Evolutionary conservation across 2,888 invertebrate species (phyloP), one percentile per base, ranked within the genome.

Genomic region (Hemicrepidius hirtus): DNA sequence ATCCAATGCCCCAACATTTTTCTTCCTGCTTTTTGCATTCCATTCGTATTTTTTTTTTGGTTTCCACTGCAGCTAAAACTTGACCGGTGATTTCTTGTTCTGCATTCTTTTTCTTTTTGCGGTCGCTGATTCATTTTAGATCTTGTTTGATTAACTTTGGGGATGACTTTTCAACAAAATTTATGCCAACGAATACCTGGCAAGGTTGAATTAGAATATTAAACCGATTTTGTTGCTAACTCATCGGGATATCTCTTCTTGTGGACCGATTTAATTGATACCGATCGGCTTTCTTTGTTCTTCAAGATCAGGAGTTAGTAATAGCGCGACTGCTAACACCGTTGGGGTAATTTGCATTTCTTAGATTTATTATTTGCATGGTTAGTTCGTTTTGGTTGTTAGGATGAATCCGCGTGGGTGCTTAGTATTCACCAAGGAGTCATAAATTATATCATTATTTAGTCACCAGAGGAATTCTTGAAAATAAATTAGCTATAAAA

Each of bases 111-210:
- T 41, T 40, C 62, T 46, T 7, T 35, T 55, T 59, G 72, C 68
- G 72, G 72, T 64, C 57, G 64, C 32, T 72, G 72, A 72, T 72
- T 72, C 72, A 72, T 63, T 68, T 63, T 20, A 68, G 72, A 72
- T 72, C 50, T 64, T 21, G 28, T 57, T 32, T 20, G 57, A 57
- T 57, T 57, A 57, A 20, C 37, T n/a, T 13, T 32, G 57, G 55
- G 53, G 57, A 57, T 57, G 70, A 64, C 70, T 70, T 64, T 44
- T 13, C 20, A 18, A 44, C 57, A 70, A 69, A n/a, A 70, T 64
- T 70, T 64, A 57, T 70, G 53, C 57, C 57, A 21, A 20, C 28
- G 37, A 3, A 9, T 10, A 37, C 57, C n/a, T 21, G 16, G 57
- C 37, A 57, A 41, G 40, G 60, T 49, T 37, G 50, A 68, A 69